phyloP scores from a whole-genome alignment of 2,113 vertebrate species.

The Oreochromis spilurus region DNA sequence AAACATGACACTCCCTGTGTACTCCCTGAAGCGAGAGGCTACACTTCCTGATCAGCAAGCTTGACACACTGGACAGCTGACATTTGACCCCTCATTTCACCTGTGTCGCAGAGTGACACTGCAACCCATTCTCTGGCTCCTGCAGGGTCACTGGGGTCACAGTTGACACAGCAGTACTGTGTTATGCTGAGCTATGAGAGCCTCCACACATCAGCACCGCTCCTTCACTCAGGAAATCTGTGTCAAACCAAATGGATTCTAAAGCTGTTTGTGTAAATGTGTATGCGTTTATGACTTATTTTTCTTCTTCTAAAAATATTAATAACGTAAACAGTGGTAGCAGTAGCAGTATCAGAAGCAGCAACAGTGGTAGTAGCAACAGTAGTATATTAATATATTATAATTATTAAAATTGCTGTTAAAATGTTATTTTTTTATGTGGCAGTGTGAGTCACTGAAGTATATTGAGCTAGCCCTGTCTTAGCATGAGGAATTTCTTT shows the following conservation, averaged over 20 bases:
- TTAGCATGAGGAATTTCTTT: slow-evolving; percentile 9
- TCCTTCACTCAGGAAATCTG: slow-evolving; percentile 61
- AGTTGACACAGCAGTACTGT: slow-evolving; percentile 73
- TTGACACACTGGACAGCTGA: slow-evolving; percentile 72
- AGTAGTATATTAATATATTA: background rate
- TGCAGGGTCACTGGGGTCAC: slow-evolving; percentile 58
- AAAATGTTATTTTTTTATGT: background rate
- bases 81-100: slow-evolving; percentile 63
- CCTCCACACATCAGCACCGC: slow-evolving; percentile 48
- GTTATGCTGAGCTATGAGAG: slow-evolving; percentile 66
- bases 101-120: slow-evolving; percentile 51
- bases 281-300: background rate
- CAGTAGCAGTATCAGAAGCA: background rate
- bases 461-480: background rate
- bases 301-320: background rate
- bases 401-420: background rate
- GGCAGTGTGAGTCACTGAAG: background rate
- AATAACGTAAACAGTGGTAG: background rate
- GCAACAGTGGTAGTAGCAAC: background rate
- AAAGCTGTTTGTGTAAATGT: background rate
- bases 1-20: slow-evolving; percentile 65
- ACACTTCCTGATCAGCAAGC: slow-evolving; percentile 71
- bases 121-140: slow-evolving; percentile 46
- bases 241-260: slow-evolving; percentile 45
- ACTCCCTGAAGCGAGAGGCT: slow-evolving; percentile 66